Base-by-base conservation (phyloP, 1,140 invertebrate genomes). In the Trachelipus rathkii region DNA sequence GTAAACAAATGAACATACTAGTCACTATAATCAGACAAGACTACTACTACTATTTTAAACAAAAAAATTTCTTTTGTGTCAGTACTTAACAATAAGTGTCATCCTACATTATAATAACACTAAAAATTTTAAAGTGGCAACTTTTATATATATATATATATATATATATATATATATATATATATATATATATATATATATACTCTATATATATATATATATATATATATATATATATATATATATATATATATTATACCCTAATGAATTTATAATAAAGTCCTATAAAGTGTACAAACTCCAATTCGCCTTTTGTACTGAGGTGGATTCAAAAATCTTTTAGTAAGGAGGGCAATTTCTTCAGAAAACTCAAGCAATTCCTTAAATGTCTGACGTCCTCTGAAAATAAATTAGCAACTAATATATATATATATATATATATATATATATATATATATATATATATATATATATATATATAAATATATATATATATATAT, bases 381-480 rank as follows among this genome's bases (percentile, higher is more conserved):
- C 24, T 81, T 81, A 74, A 81, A 81, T 53, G 73, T 78, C 21
- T 81, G 72, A 10, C 79, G 74, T 3, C 79, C 79, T 24, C 79
- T 81, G 33, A 6, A 6, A 6, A 33, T 33, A 33, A 3, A 33
- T 33, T 3, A 3, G 6, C 6, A 33, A 3, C 1, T 33, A 33
- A 33, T 33, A 33, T 33, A 19, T 68, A 68, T 23, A 19, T 68
- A 23, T 23, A 11, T 8, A 19, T 1, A 68, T 23, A n/a, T 24
- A 67, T 15, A 67, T 15, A 67, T 67, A n/a, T 68, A 68, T n/a
- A 19, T 11, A 2, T 68, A 23, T 68, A 23, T 19, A 23, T 68
- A 21, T n/a, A 9, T 67, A 9, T 67, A 44, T 72, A 11, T 43
- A 43, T 15, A 33, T 43, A 24, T 72, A 72, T 44, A 13, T 11